Evolutionary conservation across 2,888 invertebrate genomes (phyloP).

Genomic region (Onthophagus sagittarius): DNA sequence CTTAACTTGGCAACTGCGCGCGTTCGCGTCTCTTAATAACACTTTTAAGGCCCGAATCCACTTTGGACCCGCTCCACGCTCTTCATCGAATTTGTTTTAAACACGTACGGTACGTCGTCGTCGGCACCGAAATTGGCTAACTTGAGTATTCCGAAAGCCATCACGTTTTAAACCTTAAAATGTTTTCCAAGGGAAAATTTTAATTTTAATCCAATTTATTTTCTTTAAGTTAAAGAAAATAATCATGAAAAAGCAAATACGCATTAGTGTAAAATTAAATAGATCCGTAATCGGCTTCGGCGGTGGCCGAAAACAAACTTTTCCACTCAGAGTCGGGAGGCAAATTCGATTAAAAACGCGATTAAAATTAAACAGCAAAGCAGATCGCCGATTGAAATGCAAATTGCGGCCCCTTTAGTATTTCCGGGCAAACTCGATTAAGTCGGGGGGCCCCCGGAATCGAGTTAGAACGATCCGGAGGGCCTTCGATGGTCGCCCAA

Average conservation of each 20-base stretch:
- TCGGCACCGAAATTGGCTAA: not conserved
- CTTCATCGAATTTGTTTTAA: slow-evolving; percentile 48
- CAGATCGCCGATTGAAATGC: slow-evolving; percentile 11
- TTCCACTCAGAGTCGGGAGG: not conserved
- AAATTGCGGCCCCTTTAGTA: not conserved
- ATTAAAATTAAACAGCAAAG: slow-evolving; percentile 9
- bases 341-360: slow-evolving; percentile 10
- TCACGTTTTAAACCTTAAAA: not conserved
- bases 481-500: slow-evolving; percentile 1
- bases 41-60: slow-evolving; percentile 41
- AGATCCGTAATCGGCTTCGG: not conserved
- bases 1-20: not conserved
- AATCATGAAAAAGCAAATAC: not conserved
- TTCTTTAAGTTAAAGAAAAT: not conserved
- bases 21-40: slow-evolving; percentile 33
- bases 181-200: not conserved
- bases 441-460: not conserved
- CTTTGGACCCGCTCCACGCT: slow-evolving; percentile 35
- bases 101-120: slow-evolving; percentile 43
- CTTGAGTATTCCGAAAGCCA: not conserved
- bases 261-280: not conserved
- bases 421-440: slow-evolving; percentile 18
- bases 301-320: not conserved
- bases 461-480: slow-evolving; percentile 10
- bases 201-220: not conserved